Base-by-base conservation (phyloP, 2,797 vertebrate genomes). In the Vespertilio murinus region DNA sequence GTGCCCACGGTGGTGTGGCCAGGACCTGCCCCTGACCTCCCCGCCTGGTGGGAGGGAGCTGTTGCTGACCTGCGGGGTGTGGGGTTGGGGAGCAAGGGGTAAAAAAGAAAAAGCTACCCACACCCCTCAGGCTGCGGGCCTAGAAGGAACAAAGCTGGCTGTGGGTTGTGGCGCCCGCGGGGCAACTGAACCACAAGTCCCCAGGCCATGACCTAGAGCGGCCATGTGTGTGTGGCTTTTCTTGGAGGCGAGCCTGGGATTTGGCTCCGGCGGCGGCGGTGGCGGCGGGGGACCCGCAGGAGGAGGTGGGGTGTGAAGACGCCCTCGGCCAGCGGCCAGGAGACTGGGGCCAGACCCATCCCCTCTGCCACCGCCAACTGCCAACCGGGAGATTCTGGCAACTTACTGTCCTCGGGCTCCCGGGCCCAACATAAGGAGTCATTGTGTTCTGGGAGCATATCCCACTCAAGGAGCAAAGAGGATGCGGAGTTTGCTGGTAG, bases 391-490 rank as follows among this genome's bases (percentile, higher is more conserved):
- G 73, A 17, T 16, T 70, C 69, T 22, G 16, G 47, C 47, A 54
- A 77, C 30, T 14, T 10, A 2, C 52, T 35, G 38, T 28, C 33
- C 75, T 47, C 33, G 8, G 30, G 33, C 4, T 40, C 42, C 61
- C 20, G 0, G 0, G 49, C 11, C 18, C 8, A 16, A n/a, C 22
- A 47, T 0, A 17, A 89, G 45, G 6, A 6, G 38, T 0, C 13
- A 3, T 8, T 40, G 25, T 6, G 22, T 3, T 5, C 28, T 22
- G 35, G 73, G 28, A 54, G 35, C 20, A 4, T 5, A 30, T 18
- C 16, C 1, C 20, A 33, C 20, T 65, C 28, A 40, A 38, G 40
- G 38, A 42, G 38, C 30, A 7, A 0, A 7, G 3, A 1, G 7
- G 4, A 11, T 0, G 23, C 61, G 20, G 18, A 3, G 1, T 8